Evolutionary conservation across 2,888 invertebrate species (phyloP), one percentile per base, ranked within the genome.

Genomic region (Drosophila planitibia): DNA sequence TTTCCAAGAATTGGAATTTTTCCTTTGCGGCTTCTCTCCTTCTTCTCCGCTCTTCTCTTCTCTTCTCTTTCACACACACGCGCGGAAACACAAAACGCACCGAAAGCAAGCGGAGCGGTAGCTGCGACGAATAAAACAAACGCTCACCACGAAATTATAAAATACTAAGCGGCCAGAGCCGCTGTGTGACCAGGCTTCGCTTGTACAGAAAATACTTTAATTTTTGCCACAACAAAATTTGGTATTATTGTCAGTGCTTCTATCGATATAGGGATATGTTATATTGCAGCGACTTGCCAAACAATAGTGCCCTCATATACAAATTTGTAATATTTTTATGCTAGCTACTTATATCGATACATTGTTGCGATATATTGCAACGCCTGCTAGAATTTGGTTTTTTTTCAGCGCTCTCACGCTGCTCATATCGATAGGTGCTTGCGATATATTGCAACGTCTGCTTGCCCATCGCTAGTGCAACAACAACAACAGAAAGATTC

Each of bases 1-100:
- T 82, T 88, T 85, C 88, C 68, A 62, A 70, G 85, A 88, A 85
- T 73, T 73, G 71, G 60, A 60, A 47, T 16, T 83, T 79, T 83
- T 82, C 79, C 77, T 77, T 71, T 70, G 77, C 84, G 85, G 83
- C 87, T 79, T 84, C 85, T 74, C 28, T 65, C 78, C 71, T 62
- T 74, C 65, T 47, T 25, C 58, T 28, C 49, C 51, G 51, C 22
- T 69, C 78, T 55, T 33, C 74, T 65, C 64, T 59, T 62, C 64
- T 64, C 70, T 59, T 62, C 64, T 64, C 70, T 49, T 64, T 75
- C 82, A 63, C 79, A 70, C 64, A 69, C 70, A 61, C 72, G 41
- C 66, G 59, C 71, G 69, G 67, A 76, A 74, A 65, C 71, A 67
- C 35, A 74, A 68, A 71, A 66, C 66, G 25, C 16, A 63, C 65